A percentile compares a stretch with the other conserved stretches of the same genome.
phyloP scores from a whole-genome alignment of 2,113 vertebrate genomes.

The Phaethon lepturus region DNA sequence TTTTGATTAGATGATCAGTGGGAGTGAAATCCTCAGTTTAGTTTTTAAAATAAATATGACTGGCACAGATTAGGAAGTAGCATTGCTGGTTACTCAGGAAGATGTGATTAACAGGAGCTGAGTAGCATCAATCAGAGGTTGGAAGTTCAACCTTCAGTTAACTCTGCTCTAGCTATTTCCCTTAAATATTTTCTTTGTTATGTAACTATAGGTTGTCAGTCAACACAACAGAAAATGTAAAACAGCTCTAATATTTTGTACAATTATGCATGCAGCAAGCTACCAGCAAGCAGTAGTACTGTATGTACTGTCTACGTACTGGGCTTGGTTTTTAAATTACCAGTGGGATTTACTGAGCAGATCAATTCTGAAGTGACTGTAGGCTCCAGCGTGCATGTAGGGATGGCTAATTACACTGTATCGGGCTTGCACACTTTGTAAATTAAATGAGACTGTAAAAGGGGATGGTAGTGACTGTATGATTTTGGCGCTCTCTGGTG shows the following conservation, averaged over 20 bases:
- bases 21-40: not conserved
- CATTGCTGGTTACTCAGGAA: not conserved
- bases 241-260: not conserved
- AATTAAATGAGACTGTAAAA: not conserved
- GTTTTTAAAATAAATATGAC: rapidly evolving
- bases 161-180: not conserved
- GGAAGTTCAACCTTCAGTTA: not conserved
- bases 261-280: not conserved
- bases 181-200: not conserved
- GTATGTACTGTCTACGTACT: not conserved
- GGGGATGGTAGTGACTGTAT: constrained; percentile 48
- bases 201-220: not conserved
- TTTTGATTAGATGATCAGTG: not conserved
- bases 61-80: not conserved
- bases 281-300: not conserved
- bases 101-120: not conserved
- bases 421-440: constrained; percentile 40
- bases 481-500: constrained; percentile 36
- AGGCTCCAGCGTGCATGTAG: constrained; percentile 21
- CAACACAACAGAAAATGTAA: not conserved
- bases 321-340: not conserved
- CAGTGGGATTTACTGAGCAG: constrained; percentile 7
- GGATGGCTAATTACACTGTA: constrained; percentile 16
- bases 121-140: not conserved
- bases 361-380: not conserved